Evolutionary conservation across 2,113 vertebrate species (phyloP), one percentile per base, ranked within the genome.

Genomic region (Nannobrachium achirus): DNA sequence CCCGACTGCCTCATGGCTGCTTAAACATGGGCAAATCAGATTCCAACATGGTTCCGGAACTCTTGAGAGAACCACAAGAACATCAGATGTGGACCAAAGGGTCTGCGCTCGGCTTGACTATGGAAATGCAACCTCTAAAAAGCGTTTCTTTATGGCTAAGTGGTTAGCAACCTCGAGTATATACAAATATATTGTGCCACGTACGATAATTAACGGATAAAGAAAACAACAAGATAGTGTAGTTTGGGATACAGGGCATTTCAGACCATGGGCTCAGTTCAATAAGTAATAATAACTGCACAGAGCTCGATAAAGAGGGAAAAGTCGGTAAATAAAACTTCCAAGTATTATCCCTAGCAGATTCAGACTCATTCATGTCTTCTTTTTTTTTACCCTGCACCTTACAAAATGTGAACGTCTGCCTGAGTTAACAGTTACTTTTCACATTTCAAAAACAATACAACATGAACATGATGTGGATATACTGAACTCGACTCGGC

Each of bases 101-200:
- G 46, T 6, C 14, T 13, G 44, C n/a, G 7, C n/a, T 13, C 46
- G 6, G 10, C 10, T 46, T 14, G 13, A 86, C 90, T 84, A 89
- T 90, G 89, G 89, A 89, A 82, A 87, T 91, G 25, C 25, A 33
- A 33, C 89, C 87, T 71, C 90, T 83, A 86, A 86, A 88, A 81
- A 79, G 80, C 73, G 66, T 66, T 60, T 60, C n/a, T 9, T 20
- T 60, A 18, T 19, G 10, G 46, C 82, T 91, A 38, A 80, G 84
- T 82, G 82, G 86, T 89, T 85, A 86, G 80, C 89, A 88, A 92
- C 88, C 71, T 88, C 92, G 82, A 84, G 81, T 93, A 94, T 94
- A 87, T 95, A 95, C 94, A 95, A 89, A 89, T 87, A 89, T 76
- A 88, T 89, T 91, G 91, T 92, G 92, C 87, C 88, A 89, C n/a